A percentile compares a stretch with the other conserved stretches of the same genome.
These are phyloP conservation scores for Pseudomyrmex dendroicus DNA, from an alignment of 1,140 invertebrate species.

Conservation along the genomic window DNA sequence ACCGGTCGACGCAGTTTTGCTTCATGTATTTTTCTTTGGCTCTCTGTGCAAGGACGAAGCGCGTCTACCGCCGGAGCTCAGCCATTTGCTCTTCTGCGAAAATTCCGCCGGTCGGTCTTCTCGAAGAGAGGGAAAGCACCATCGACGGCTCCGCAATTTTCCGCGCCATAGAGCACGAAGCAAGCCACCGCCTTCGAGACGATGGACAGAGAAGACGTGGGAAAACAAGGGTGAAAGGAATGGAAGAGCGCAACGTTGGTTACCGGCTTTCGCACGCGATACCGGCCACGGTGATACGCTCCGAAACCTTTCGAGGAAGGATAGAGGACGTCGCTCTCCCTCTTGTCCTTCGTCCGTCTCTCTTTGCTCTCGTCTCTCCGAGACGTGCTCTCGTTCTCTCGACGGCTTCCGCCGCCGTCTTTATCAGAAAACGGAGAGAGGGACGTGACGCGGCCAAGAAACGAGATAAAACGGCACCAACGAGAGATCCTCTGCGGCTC, in stretches of 20 bases:
- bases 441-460: neutral
- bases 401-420: slow-evolving; percentile 39
- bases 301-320: neutral
- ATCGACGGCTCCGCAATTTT: slow-evolving; percentile 75
- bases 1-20: neutral
- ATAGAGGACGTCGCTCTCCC: slow-evolving; percentile 12
- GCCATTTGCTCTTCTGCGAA: slow-evolving; percentile 35
- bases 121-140: slow-evolving; percentile 65
- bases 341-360: slow-evolving; percentile 15
- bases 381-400: neutral
- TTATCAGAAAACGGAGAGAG: slow-evolving; percentile 20
- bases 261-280: slow-evolving; percentile 36
- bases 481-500: slow-evolving; percentile 36
- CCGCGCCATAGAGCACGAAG: slow-evolving; percentile 69
- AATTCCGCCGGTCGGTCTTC: slow-evolving; percentile 52
- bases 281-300: slow-evolving; percentile 21
- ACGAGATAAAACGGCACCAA: slow-evolving; percentile 29
- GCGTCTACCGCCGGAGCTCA: slow-evolving; percentile 9
- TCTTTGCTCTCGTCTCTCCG: neutral
- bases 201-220: neutral
- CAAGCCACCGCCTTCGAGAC: slow-evolving; percentile 29
- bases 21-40: slow-evolving; percentile 43
- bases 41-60: neutral
- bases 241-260: slow-evolving; percentile 7
- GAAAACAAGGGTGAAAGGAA: neutral